Percentiles rank a stretch among this genome's conserved stretches.
Conservation (phyloP, 2,113 vertebrate genomes). For the Microtus richardsoni region DNA sequence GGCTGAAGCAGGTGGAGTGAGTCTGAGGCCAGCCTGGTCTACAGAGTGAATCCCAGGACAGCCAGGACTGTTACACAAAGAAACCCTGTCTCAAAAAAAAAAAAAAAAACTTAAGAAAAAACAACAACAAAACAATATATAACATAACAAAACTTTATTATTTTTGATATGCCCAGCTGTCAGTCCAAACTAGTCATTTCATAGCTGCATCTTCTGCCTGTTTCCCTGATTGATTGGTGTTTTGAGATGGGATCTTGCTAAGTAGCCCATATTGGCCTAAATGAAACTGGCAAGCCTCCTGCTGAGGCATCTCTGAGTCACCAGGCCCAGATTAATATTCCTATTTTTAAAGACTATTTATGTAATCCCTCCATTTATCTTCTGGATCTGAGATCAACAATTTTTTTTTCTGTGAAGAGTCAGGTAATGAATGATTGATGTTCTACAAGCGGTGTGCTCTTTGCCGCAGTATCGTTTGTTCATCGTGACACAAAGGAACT, state of each 20-base stretch:
- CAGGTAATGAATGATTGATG: neutral
- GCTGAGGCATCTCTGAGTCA: neutral
- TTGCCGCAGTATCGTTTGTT: neutral
- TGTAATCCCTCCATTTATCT: conserved; percentile 26
- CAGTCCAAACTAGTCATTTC: conserved; percentile 17
- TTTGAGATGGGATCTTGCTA: neutral
- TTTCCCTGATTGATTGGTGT: neutral
- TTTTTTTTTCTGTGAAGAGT: conserved; percentile 12
- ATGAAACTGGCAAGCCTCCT: neutral
- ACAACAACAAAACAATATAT: neutral
- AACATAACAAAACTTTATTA: neutral
- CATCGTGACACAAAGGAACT: neutral
- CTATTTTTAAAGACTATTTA: conserved; percentile 18
- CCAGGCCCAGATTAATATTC: neutral
- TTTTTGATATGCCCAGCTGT: neutral
- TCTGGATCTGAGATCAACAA: neutral
- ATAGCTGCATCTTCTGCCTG: neutral
- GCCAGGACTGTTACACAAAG: neutral
- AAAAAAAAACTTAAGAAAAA: neutral
- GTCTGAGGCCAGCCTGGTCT: neutral
- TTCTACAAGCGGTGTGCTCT: neutral
- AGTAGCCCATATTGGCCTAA: neutral
- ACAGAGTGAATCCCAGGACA: neutral
- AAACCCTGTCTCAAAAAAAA: neutral
- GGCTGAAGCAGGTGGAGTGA: neutral